Base-by-base conservation (phyloP, 2,888 invertebrate species). In the Dione vanillae region DNA sequence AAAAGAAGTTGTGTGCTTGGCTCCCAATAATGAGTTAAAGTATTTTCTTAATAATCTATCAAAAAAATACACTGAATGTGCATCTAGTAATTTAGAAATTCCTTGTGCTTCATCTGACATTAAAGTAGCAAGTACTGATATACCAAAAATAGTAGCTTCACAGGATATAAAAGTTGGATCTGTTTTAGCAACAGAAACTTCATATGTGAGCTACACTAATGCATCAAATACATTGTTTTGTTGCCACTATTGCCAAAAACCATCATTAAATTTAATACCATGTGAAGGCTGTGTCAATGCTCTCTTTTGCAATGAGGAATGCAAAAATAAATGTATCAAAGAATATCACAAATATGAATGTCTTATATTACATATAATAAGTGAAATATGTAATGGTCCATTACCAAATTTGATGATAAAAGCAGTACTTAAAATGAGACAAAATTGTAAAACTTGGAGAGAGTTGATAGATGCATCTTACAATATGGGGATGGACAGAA, bases 301-400 rank as follows among this genome's bases (percentile, higher is more conserved):
- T 7, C 51, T 82, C 14, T 83, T 80, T 62, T 83, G 82, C 64
- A 67, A 74, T 70, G 72, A 78, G 14, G 14, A 66, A 7, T 83
- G 82, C 67, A 78, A 67, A 70, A 47, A 54, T n/a, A 45, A 59
- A 11, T 77, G 78, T 64, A 7, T 70, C 19, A 40, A 68, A 0
- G 77, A 80, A 47, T 80, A 77, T 20, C 82, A 83, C 52, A 51
- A 69, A 0, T 65, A 74, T 69, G 81, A 81, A 73, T 83, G 82
- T 62, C 49, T 74, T 14, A 74, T 80, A 16, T 69, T 79, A 14
- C 70, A 75, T 9, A 8, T 73, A 3, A 14, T 75, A 11, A 65
- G 67, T n/a, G 16, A 19, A 1, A 45, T 77, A 5, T 52, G 66
- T n/a, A 45, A 54, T 14, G 59, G 52, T 6, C 47, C 59, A 0